phyloP scores from a whole-genome alignment of 2,113 vertebrate species.

The Excalfactoria chinensis region DNA sequence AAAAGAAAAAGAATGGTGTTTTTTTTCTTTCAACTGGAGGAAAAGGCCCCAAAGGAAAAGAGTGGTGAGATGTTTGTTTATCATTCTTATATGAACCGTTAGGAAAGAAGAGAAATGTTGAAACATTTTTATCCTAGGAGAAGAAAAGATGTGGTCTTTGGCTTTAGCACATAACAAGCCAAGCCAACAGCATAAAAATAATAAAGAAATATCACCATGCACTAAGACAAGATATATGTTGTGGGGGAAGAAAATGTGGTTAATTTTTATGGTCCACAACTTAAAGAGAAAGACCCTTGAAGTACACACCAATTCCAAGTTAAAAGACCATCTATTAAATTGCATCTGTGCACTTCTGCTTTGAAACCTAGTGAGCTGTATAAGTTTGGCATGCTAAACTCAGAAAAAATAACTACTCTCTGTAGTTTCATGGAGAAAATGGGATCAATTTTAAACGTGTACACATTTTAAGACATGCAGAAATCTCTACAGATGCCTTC shows the following conservation, averaged over 20 bases:
- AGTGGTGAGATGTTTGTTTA: slow-evolving; percentile 29
- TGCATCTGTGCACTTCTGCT: background rate
- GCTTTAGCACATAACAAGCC: background rate
- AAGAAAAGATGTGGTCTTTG: background rate
- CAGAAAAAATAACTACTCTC: background rate
- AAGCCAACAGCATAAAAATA: background rate
- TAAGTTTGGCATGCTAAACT: background rate
- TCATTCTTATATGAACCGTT: slow-evolving; percentile 1
- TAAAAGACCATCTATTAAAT: background rate
- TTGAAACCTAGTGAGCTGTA: background rate
- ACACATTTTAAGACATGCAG: background rate
- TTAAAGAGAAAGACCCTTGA: background rate
- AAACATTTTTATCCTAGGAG: background rate
- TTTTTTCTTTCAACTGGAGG: slow-evolving; percentile 25
- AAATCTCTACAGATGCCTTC: background rate
- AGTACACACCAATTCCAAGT: background rate
- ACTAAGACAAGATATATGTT: background rate
- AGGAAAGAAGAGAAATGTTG: background rate
- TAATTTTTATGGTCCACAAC: background rate
- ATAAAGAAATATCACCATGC: background rate
- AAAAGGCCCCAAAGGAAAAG: background rate
- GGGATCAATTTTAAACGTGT: background rate
- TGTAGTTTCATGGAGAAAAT: background rate
- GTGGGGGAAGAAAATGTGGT: background rate
- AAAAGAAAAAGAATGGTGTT: background rate